Conservation (phyloP, 2,797 vertebrate species). For the Cercopithecus mitis region DNA sequence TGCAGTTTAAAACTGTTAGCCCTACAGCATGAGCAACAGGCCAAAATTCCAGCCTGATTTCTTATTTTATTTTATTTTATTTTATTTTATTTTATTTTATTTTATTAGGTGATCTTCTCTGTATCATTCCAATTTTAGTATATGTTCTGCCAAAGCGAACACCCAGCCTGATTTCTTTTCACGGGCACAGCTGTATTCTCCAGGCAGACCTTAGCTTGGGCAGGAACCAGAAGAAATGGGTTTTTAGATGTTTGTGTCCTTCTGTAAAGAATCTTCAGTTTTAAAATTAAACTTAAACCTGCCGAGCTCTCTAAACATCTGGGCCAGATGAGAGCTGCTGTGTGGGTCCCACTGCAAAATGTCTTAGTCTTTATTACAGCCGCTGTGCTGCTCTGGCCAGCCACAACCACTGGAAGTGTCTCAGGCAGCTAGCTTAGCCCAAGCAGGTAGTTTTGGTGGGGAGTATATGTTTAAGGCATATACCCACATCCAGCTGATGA, state of each 20-base stretch:
- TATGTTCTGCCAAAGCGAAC: background rate
- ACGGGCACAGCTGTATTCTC: background rate
- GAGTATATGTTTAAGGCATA: constrained; percentile 84
- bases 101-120: background rate
- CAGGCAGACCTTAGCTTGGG: background rate
- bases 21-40: fast-evolving
- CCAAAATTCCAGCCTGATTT: background rate
- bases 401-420: constrained; percentile 70
- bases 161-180: background rate
- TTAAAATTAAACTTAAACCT: constrained; percentile 65
- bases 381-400: constrained; percentile 24
- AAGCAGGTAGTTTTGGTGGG: constrained; percentile 80
- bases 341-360: constrained; percentile 35
- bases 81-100: background rate
- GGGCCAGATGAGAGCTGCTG: constrained; percentile 41
- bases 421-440: constrained; percentile 68
- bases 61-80: background rate
- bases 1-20: background rate
- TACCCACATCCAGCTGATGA: constrained; percentile 88
- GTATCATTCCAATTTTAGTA: background rate
- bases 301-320: constrained; percentile 73
- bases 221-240: background rate
- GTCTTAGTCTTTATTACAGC: constrained; percentile 65
- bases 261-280: constrained; percentile 43
- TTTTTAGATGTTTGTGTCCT: constrained; percentile 4